Evolutionary conservation across 2,113 vertebrate species (phyloP).

Genomic region (Percopsis transmontana): DNA sequence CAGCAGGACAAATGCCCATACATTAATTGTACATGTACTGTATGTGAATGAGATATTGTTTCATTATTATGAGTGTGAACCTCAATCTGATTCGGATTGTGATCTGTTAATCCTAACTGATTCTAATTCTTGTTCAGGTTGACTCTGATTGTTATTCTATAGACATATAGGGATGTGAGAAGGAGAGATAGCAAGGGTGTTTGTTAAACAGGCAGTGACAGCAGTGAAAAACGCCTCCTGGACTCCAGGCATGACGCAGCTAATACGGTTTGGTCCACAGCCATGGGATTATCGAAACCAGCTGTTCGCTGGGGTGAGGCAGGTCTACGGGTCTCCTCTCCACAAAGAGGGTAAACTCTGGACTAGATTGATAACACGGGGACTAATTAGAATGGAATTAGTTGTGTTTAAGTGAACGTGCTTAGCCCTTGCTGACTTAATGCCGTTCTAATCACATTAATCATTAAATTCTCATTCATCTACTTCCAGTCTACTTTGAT

Average conservation of each 20-base stretch:
- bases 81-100: no score
- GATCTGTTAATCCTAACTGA: neutral
- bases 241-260: constrained; percentile 40
- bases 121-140: neutral
- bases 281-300: constrained; percentile 35
- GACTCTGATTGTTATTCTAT: neutral
- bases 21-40: neutral
- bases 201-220: constrained; percentile 35
- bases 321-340: neutral
- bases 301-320: constrained; percentile 3
- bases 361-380: neutral
- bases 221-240: constrained; percentile 41
- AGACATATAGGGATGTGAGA: neutral
- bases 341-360: neutral
- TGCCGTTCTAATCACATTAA: neutral
- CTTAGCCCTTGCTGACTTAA: neutral
- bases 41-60: no score
- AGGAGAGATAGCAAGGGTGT: neutral
- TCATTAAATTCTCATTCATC: neutral
- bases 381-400: constrained; percentile 19
- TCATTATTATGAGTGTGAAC: no score
- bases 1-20: no score
- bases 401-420: neutral
- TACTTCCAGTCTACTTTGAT: neutral
- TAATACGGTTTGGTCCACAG: constrained; percentile 19